phyloP scores from a whole-genome alignment of 2,888 invertebrate species.

The Eupithecia dodoneata region DNA sequence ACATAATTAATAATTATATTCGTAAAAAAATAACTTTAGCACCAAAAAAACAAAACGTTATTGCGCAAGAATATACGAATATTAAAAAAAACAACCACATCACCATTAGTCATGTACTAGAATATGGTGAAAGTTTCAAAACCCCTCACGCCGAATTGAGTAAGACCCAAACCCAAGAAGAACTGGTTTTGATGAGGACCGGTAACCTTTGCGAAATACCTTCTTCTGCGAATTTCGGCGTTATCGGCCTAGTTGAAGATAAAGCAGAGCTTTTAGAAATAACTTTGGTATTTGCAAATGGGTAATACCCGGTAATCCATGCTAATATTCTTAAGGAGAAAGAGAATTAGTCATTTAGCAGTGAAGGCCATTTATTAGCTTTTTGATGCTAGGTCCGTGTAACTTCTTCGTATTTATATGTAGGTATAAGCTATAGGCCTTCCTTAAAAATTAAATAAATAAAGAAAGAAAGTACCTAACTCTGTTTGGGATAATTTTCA shows the following conservation, averaged over 20 bases:
- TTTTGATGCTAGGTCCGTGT: too few species aligned
- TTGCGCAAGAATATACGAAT: neutral
- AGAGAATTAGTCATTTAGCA: too few species aligned
- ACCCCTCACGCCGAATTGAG: slow-evolving; percentile 21
- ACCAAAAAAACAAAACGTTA: too few species aligned
- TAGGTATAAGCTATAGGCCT: too few species aligned
- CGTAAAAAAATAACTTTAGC: too few species aligned
- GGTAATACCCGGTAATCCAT: neutral
- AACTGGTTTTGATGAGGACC: slow-evolving; percentile 21
- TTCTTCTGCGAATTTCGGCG: slow-evolving; percentile 19
- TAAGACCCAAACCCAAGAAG: slow-evolving; percentile 16
- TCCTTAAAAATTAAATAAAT: too few species aligned
- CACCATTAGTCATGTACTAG: slow-evolving; percentile 8
- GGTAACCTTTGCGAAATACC: slow-evolving; percentile 25
- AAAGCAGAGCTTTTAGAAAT: neutral
- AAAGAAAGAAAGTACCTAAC: too few species aligned
- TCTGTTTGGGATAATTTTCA: too few species aligned
- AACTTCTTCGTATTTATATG: too few species aligned
- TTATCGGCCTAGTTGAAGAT: slow-evolving; percentile 23
- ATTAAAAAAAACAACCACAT: neutral
- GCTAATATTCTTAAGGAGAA: too few species aligned
- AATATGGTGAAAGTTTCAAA: slow-evolving; percentile 31
- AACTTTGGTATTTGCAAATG: neutral
- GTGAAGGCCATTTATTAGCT: too few species aligned
- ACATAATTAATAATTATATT: too few species aligned